phyloP scores from a whole-genome alignment of 2,113 vertebrate species.

The Pygoscelis adeliae region DNA sequence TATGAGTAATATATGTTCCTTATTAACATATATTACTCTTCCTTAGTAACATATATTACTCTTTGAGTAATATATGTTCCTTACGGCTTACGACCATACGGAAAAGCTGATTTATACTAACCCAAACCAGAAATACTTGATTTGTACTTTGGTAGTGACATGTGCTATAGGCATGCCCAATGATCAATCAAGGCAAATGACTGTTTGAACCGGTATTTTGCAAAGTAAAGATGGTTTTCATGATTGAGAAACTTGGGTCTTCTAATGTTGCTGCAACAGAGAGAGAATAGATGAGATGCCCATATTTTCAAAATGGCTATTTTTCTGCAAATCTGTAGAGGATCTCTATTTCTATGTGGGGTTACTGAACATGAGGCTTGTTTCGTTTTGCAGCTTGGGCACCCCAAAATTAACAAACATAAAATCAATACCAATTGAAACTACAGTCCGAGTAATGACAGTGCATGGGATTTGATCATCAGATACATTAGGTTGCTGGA shows the following conservation, averaged over 20 bases:
- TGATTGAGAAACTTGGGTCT: neutral
- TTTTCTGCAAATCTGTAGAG: neutral
- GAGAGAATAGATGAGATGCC: neutral
- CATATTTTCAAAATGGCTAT: neutral
- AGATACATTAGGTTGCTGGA: neutral
- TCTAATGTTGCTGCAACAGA: neutral
- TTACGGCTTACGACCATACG: fast-evolving
- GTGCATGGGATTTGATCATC: neutral
- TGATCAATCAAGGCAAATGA: neutral
- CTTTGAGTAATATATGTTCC: neutral
- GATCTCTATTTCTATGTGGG: neutral
- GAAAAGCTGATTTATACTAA: neutral
- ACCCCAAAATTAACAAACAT: neutral
- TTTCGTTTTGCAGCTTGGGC: neutral
- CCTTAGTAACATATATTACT: neutral
- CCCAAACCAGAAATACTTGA: slow-evolving; percentile 14
- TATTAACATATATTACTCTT: no score
- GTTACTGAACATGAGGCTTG: neutral
- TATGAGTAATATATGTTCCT: neutral
- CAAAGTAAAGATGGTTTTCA: neutral
- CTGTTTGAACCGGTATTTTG: neutral
- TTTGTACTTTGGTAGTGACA: neutral
- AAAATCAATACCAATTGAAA: neutral
- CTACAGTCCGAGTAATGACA: neutral
- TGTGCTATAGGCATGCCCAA: neutral